These are phyloP conservation scores for Ambastaia sidthimunki DNA, from an alignment of 2,797 vertebrate genomes.

Conservation along the genomic window DNA sequence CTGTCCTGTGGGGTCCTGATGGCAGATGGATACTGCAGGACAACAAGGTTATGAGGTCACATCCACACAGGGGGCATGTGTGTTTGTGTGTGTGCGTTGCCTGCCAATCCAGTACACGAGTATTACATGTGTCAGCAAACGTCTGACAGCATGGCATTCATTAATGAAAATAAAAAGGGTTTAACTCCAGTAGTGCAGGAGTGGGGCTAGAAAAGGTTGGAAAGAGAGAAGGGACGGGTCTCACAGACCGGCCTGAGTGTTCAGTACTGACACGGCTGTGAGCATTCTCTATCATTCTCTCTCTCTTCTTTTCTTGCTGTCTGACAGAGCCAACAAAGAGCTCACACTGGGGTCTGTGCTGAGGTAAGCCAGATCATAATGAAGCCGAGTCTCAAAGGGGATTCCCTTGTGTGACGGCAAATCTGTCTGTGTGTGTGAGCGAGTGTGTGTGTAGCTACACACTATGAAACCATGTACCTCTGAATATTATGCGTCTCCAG, in stretches of 20 bases:
- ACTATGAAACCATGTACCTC: constrained; percentile 33
- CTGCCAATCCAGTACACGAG: constrained; percentile 39
- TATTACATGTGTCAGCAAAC: constrained; percentile 49
- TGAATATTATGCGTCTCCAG: constrained; percentile 35
- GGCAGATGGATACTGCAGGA: constrained; percentile 83
- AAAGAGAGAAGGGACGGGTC: constrained; percentile 18
- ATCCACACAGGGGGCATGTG: constrained; percentile 71
- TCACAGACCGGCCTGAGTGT: constrained; percentile 22
- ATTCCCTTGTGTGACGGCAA: constrained; percentile 46
- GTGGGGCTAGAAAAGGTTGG: constrained; percentile 22
- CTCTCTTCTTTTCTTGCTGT: constrained; percentile 35
- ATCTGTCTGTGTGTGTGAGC: constrained; percentile 42
- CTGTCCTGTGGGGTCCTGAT: constrained; percentile 65
- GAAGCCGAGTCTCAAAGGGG: constrained; percentile 54
- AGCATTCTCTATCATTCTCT: constrained; percentile 43
- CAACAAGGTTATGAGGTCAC: constrained; percentile 81
- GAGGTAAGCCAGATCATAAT: constrained; percentile 57
- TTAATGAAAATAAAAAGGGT: constrained; percentile 48
- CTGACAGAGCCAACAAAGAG: constrained; percentile 43
- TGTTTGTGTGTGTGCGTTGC: constrained; percentile 12
- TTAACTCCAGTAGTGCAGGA: constrained; percentile 45
- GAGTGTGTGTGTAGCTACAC: constrained; percentile 28
- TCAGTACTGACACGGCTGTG: constrained; percentile 24
- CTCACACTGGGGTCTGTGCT: constrained; percentile 49
- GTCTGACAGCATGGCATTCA: constrained; percentile 39